A percentile compares a stretch with the other conserved stretches of the same genome.
These are phyloP conservation scores for Thamnophis elegans DNA, from an alignment of 2,797 vertebrate species.

Conservation along the genomic window DNA sequence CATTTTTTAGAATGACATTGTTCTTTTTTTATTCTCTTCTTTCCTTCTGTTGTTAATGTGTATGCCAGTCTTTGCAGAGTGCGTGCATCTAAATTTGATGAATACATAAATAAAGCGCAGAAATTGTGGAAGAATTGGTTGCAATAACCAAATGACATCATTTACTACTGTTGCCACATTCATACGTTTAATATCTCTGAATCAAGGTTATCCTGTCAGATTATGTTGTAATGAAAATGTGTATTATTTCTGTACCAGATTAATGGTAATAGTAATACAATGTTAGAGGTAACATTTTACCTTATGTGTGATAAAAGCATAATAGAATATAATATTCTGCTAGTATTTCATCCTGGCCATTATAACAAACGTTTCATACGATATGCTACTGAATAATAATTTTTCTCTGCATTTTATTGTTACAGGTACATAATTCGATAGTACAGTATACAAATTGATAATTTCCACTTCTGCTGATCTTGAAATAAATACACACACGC, in stretches of 20 bases:
- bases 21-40: background rate
- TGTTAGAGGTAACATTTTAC: background rate
- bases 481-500: background rate
- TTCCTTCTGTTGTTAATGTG: background rate
- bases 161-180: background rate
- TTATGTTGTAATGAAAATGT: background rate
- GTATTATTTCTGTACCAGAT: background rate
- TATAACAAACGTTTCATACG: background rate
- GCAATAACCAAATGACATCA: background rate
- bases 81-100: background rate
- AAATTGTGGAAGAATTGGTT: background rate
- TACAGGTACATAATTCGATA: background rate
- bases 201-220: background rate
- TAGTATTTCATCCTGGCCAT: background rate
- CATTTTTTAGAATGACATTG: background rate
- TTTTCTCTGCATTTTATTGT: background rate
- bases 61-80: background rate
- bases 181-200: background rate
- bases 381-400: background rate
- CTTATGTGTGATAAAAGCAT: background rate
- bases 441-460: background rate
- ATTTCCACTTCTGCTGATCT: background rate
- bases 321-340: background rate
- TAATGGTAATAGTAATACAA: background rate
- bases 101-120: background rate